Evolutionary conservation across 2,888 invertebrate genomes (phyloP).

Genomic region (Dusona sp.): DNA sequence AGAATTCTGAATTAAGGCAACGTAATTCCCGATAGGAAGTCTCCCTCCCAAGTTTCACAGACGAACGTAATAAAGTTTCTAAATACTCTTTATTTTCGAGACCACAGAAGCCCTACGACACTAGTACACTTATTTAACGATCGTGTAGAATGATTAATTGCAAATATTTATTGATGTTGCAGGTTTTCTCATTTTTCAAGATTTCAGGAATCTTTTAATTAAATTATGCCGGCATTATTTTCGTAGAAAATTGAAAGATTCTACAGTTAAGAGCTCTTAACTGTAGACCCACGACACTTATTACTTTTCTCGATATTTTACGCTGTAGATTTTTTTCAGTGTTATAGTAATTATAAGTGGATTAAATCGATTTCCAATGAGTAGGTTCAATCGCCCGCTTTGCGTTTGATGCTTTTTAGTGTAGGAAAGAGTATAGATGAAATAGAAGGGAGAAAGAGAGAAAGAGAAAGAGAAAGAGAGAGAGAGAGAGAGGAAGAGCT

Average conservation of each 20-base stretch:
- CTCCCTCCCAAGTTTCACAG: too few relatives aligned
- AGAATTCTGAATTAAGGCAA: too few relatives aligned
- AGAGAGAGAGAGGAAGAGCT: constrained; percentile 13
- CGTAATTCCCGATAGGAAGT: too few relatives aligned
- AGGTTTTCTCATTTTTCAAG: neutral
- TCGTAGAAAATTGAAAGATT: neutral
- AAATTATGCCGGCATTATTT: neutral
- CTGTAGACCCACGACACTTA: neutral
- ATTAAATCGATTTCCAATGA: constrained; percentile 57
- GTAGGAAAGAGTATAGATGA: constrained; percentile 5
- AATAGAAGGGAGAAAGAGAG: neutral
- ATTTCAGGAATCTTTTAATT: neutral
- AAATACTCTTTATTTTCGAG: neutral
- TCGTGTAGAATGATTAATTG: neutral
- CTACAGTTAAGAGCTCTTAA: neutral
- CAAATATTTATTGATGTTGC: neutral
- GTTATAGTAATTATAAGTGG: constrained; percentile 41
- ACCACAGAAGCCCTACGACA: neutral
- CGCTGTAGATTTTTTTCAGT: neutral
- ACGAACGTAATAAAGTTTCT: neutral
- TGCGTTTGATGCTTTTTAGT: constrained; percentile 47
- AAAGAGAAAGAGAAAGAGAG: constrained; percentile 8
- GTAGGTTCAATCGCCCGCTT: constrained; percentile 50
- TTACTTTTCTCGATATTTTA: neutral
- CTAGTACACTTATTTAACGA: neutral